Percentiles rank a stretch among this genome's conserved stretches.
phyloP scores from a whole-genome alignment of 2,797 vertebrate species.

The Harpagifer antarcticus region DNA sequence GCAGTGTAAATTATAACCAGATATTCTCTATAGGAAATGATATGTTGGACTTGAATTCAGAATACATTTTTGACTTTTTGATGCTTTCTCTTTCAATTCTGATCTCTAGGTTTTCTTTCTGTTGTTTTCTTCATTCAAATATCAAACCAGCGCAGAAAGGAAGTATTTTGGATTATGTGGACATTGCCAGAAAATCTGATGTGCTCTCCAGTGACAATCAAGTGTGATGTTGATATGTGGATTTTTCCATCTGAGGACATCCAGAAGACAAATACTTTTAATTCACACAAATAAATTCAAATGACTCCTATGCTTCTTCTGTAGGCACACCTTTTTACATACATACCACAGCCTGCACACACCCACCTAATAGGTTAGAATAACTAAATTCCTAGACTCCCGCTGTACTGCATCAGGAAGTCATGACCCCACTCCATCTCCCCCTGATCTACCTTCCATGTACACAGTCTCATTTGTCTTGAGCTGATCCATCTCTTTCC shows the following conservation, averaged over 20 bases:
- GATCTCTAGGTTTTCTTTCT: neutral
- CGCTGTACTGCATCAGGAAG: slow-evolving; percentile 53
- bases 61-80: neutral
- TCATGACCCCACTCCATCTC: slow-evolving; percentile 66
- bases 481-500: slow-evolving; percentile 38
- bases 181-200: slow-evolving; percentile 25
- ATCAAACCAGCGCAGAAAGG: slow-evolving; percentile 9
- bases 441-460: slow-evolving; percentile 60
- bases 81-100: neutral
- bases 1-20: slow-evolving; percentile 18
- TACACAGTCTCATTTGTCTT: slow-evolving; percentile 66
- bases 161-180: slow-evolving; percentile 9
- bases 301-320: neutral
- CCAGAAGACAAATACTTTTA: no score
- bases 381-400: slow-evolving; percentile 57
- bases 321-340: slow-evolving; percentile 10
- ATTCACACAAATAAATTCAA: no score
- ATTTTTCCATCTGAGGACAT: slow-evolving; percentile 4
- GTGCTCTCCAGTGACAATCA: slow-evolving; percentile 2
- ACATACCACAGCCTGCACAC: slow-evolving; percentile 29
- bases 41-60: neutral
- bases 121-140: slow-evolving; percentile 10
- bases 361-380: slow-evolving; percentile 49
- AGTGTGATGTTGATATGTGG: neutral
- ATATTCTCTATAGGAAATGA: slow-evolving; percentile 1